These are phyloP conservation scores for Pygmarrhopalites habei DNA, from an alignment of 1,140 invertebrate species.

Conservation along the genomic window DNA sequence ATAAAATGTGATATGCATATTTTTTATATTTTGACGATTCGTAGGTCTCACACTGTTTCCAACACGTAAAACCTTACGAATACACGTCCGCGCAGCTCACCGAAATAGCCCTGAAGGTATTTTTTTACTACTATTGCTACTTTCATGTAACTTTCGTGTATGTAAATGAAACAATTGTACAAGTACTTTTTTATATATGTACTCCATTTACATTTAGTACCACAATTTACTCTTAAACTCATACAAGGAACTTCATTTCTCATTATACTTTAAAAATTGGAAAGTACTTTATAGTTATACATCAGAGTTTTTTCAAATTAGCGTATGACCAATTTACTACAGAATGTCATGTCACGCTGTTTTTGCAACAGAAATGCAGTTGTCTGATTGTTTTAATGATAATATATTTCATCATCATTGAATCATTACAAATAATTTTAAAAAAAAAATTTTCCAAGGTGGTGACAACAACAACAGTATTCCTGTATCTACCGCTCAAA, in stretches of 20 bases:
- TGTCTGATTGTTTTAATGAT: too few relatives aligned
- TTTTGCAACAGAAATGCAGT: too few relatives aligned
- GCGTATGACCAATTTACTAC: too few relatives aligned
- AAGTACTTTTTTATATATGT: background rate
- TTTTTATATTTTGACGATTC: background rate
- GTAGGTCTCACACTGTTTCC: slow-evolving; percentile 5
- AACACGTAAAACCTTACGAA: slow-evolving; percentile 4
- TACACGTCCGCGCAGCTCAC: slow-evolving; percentile 3
- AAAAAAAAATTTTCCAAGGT: too few relatives aligned
- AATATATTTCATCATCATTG: too few relatives aligned
- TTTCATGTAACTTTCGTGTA: background rate
- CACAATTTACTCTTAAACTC: background rate
- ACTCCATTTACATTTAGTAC: background rate
- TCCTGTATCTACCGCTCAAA: too few relatives aligned
- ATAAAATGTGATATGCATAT: background rate
- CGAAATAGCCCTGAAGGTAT: background rate
- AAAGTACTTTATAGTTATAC: too few relatives aligned
- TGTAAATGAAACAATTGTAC: background rate
- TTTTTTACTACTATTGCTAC: background rate
- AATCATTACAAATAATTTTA: too few relatives aligned
- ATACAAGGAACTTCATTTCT: background rate
- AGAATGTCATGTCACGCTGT: too few relatives aligned
- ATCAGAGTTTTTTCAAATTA: too few relatives aligned
- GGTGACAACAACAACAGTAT: too few relatives aligned
- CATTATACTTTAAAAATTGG: background rate